Evolutionary conservation across 2,113 vertebrate genomes (phyloP).

Genomic region (Malaclemys terrapin): DNA sequence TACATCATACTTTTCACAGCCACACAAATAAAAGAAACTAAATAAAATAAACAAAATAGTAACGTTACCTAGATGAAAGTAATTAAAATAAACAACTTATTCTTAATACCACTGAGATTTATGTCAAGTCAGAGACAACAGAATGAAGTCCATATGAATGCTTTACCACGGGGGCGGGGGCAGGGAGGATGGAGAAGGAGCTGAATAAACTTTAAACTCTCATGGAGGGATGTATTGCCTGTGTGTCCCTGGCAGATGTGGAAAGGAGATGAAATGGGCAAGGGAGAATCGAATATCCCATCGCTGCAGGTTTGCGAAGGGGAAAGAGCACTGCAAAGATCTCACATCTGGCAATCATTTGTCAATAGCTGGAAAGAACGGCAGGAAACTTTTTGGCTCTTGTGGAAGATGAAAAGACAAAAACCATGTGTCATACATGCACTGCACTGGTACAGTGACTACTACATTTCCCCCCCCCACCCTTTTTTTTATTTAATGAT

Average conservation of each 20-base stretch:
- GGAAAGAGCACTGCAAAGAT: constrained; percentile 84
- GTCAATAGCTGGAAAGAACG: constrained; percentile 94
- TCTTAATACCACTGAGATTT: constrained; percentile 64
- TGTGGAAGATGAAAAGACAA: constrained; percentile 97
- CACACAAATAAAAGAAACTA: neutral
- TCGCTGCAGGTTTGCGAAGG: constrained; percentile 84
- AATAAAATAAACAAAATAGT: constrained; percentile 61
- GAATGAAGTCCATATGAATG: constrained; percentile 80
- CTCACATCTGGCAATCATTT: constrained; percentile 99
- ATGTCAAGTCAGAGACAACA: constrained; percentile 76
- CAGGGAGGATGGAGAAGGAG: constrained; percentile 58
- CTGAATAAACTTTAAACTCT: constrained; percentile 87
- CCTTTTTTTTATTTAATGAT: constrained; percentile 74
- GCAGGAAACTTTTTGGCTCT: constrained; percentile 96
- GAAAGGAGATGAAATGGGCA: constrained; percentile 88
- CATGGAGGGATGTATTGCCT: constrained; percentile 86
- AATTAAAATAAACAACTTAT: constrained; percentile 69
- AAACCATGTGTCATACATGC: constrained; percentile 93
- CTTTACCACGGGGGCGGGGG: constrained; percentile 60
- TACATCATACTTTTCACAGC: constrained; percentile 48
- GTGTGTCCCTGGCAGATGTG: constrained; percentile 93
- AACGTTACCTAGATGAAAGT: constrained; percentile 65
- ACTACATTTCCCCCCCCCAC: constrained; percentile 77
- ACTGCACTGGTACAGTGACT: constrained; percentile 88
- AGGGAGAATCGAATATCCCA: constrained; percentile 87